A percentile compares a stretch with the other conserved stretches of the same genome.
Conservation (phyloP, 2,888 invertebrate genomes). For the Andrena bicolor region DNA sequence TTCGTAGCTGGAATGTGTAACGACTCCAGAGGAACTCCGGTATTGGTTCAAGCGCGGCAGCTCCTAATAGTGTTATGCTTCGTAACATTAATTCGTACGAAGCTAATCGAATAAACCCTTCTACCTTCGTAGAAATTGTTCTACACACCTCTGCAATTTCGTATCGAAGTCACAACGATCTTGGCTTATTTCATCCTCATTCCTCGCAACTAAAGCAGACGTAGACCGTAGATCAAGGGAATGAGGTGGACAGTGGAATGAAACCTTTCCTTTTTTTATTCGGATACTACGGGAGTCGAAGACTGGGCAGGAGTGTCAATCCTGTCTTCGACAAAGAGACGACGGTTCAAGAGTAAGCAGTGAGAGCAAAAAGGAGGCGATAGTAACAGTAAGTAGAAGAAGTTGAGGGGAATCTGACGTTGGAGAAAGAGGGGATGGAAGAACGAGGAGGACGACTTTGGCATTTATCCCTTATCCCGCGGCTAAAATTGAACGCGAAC, state of each 20-base stretch:
- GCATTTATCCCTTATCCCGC: constrained; percentile 72
- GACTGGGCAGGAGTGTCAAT: not conserved
- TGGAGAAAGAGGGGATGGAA: constrained; percentile 16
- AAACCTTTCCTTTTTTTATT: constrained; percentile 13
- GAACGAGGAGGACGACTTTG: constrained; percentile 58
- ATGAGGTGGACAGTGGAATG: too few species aligned
- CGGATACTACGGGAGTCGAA: not conserved
- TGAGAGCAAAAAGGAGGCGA: constrained; percentile 18
- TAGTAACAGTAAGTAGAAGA: constrained; percentile 35
- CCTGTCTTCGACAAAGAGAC: constrained; percentile 8
- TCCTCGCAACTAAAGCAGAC: too few species aligned
- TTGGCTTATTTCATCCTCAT: too few species aligned
- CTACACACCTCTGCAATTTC: too few species aligned
- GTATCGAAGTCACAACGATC: too few species aligned
- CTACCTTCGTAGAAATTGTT: not conserved
- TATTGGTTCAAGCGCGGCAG: constrained; percentile 1
- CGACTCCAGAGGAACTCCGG: constrained; percentile 32
- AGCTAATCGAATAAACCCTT: not conserved
- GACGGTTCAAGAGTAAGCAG: constrained; percentile 1
- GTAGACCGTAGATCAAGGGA: too few species aligned
- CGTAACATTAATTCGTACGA: not conserved
- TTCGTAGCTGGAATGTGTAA: constrained; percentile 58
- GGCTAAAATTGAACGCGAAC: constrained; percentile 72
- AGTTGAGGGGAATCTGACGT: constrained; percentile 14
- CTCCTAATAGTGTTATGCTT: not conserved